These are phyloP conservation scores for Phataginus tetradactyla DNA, from an alignment of 2,797 vertebrate species.

Conservation along the genomic window DNA sequence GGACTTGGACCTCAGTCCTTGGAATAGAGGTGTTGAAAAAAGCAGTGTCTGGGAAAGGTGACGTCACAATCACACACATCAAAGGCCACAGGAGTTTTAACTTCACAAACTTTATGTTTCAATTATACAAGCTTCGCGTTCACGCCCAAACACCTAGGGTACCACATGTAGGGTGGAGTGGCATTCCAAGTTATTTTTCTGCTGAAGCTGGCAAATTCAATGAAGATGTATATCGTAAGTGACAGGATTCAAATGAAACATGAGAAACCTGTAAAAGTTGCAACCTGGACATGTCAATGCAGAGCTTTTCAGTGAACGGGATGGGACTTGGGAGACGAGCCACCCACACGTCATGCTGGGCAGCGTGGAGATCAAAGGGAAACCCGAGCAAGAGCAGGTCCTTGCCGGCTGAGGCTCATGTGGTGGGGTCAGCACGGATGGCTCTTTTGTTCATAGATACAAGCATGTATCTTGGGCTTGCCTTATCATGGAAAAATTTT, in stretches of 20 bases:
- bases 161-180: not conserved
- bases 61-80: not conserved
- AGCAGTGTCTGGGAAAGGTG: not conserved
- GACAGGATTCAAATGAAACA: slow-evolving; percentile 66
- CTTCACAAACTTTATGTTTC: not conserved
- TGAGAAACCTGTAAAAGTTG: slow-evolving; percentile 40
- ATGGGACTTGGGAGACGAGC: not conserved
- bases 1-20: not conserved
- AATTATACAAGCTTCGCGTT: not conserved
- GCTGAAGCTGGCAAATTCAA: slow-evolving; percentile 32
- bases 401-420: not conserved
- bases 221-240: slow-evolving; percentile 59
- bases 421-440: not conserved
- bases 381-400: not conserved
- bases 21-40: not conserved
- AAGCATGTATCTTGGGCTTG: not conserved
- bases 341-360: not conserved
- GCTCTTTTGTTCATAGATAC: not conserved
- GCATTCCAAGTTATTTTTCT: slow-evolving; percentile 16
- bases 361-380: not conserved
- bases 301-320: slow-evolving; percentile 19
- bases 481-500: not conserved
- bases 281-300: slow-evolving; percentile 44
- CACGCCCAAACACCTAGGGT: not conserved
- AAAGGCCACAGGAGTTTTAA: not conserved